Base-by-base conservation (phyloP, 2,797 vertebrate genomes). In the Sebastes iracundus region DNA sequence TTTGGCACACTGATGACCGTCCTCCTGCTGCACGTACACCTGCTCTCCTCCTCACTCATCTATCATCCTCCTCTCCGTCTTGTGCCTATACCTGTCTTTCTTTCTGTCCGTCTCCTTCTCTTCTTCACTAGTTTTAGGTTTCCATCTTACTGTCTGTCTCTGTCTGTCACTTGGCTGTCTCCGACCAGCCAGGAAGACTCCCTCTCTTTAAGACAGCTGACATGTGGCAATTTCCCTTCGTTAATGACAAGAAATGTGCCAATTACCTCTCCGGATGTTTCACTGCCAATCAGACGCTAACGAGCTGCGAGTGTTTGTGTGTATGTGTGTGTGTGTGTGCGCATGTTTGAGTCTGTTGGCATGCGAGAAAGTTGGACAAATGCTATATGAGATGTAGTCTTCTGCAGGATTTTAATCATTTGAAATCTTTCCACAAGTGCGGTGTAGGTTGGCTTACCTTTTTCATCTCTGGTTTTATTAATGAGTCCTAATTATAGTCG, bases 241-340 rank as follows among this genome's bases (percentile, higher is more conserved):
- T 96, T 98, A 98, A 97, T 97, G 96, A 97, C 96, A 95, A 97
- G 96, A 97, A 97, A 97, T 97, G 94, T 95, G 96, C 95, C 96
- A 97, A 97, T 99, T 98, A 97, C 96, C 95, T 94, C 96, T 96
- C 95, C 93, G 95, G 94, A 96, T 97, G 96, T 97, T 96, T 95
- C 58, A 62, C 94, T 97, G 96, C 96, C 96, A 97, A 96, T 98
- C 97, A 97, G 95, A 30, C 81, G 84, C 96, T 97, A 98, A 97
- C 95, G 95, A 97, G 95, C 94, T 89, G 91, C 85, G 83, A 92
- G 93, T 91, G 93, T 93, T 93, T 96, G 90, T 94, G 91, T 85
- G 14, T 25, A 7, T 28, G 59, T 42, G 13, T 64, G 13, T 32
- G 13, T 69, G 27, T 75, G 22, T 59, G 42, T 22, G 75, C 28